Base-by-base conservation (phyloP, 2,888 invertebrate species). In the Xylophagus ater region DNA sequence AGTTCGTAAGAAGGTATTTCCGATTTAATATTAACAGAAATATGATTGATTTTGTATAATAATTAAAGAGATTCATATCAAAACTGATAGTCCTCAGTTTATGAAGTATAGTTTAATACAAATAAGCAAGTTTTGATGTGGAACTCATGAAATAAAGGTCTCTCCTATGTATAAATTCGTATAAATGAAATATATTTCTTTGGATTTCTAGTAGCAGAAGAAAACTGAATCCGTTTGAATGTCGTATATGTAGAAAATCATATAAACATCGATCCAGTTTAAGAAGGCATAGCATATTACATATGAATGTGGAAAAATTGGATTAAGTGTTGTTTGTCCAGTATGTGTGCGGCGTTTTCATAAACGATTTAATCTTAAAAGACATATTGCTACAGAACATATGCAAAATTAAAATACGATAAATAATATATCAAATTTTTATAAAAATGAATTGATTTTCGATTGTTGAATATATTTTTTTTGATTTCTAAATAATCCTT, bases 221-320 rank as follows among this genome's bases (percentile, higher is more conserved):
- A 21, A n/a, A n/a, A n/a, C n/a, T n/a, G n/a, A n/a, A n/a, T n/a
- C n/a, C n/a, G n/a, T n/a, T n/a, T n/a, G n/a, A n/a, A n/a, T 47
- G 47, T 29, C 43, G 40, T 5, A 38, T 42, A 32, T 49, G 49
- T 36, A 48, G 48, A 28, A 49, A 47, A 37, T 38, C 42, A 9
- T 49, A 49, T 39, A 76, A 80, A 56, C 81, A 81, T 58, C 70
- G 80, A 46, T 81, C 81, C 52, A 81, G 81, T 65, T 69, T 81
- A 29, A 76, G 77, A 52, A 82, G 84, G 34, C 84, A 84, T 62
- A n/a, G 34, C 84, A 42, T 32, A 50, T 59, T 54, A 57, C 55
- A 40, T 60, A 53, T 48, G 63, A 62, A 51, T 63, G 63, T 50
- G 61, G 61, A 43, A 59, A 59, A 48, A 58, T 59, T 35, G 58